Base-by-base conservation (phyloP, 2,888 invertebrate genomes). In the Caenorhabditis drosophilae region DNA sequence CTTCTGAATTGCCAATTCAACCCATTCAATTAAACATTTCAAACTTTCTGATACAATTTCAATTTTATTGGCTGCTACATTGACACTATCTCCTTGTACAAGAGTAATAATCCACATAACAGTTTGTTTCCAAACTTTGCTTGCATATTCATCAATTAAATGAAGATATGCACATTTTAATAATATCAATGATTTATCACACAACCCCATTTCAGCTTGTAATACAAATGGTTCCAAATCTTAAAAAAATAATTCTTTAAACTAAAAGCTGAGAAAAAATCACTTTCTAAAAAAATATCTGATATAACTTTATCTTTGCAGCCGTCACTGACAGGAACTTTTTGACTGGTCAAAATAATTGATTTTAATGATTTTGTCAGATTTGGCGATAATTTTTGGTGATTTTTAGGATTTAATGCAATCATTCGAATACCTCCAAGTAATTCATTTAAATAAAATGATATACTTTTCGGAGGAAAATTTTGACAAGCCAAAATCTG, bases 151-250 rank as follows among this genome's bases (percentile, higher is more conserved):
- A 1, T 34, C 23, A 2, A 48, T 9, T 2, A 51, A 7, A 15
- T 15, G 3, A 12, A 47, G 26, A 27, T 49, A 58, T 2, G 52
- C 44, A 38, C 44, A 27, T 15, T 38, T 36, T 2, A 69, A 45
- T 4, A 69, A 31, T 2, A 4, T 2, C 12, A 79, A 42, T 0
- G 74, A 79, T 26, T 69, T 70, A 9, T 51, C 64, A 16, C 62
- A 55, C 11, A 80, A 64, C 7, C 80, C 80, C 80, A 80, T 80
- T 60, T 81, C 80, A 15, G 80, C 76, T 59, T 80, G 80, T 2
- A 81, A 64, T n/a, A 80, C 69, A 40, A 80, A 80, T 27, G 80
- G 80, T 34, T 80, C 81, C 34, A 70, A 63, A 48, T 80, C 77
- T 79, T 93, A 42, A 63, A 49, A 12, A 16, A 11, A n/a, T n/a